A percentile compares a stretch with the other conserved stretches of the same genome.
phyloP scores from a whole-genome alignment of 2,797 vertebrate species.

The Sebastes elongatus region DNA sequence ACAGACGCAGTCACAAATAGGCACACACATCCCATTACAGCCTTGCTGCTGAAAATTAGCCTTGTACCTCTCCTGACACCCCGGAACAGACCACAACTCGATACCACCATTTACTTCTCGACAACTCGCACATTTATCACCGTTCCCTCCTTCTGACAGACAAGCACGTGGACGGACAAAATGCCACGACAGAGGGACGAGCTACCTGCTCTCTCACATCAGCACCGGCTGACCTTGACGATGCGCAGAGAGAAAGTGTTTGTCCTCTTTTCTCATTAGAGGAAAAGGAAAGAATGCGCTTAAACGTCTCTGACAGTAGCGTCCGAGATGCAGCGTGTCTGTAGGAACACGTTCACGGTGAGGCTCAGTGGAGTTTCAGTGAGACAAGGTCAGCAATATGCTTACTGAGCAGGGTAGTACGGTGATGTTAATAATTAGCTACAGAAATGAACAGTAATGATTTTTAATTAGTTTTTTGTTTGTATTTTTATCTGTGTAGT shows the following conservation, averaged over 20 bases:
- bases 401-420: not conserved
- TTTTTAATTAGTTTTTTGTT: not conserved
- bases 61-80: conserved; percentile 65
- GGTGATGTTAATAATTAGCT: not conserved
- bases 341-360: not conserved
- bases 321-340: not conserved
- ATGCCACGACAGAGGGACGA: conserved; percentile 35
- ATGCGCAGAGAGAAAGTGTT: conserved; percentile 2
- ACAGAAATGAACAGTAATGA: not conserved
- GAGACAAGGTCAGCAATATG: not conserved
- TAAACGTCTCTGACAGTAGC: not conserved
- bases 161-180: conserved; percentile 45
- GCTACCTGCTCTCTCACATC: conserved; percentile 47
- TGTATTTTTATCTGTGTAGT: not conserved
- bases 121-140: conserved; percentile 77
- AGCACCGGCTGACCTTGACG: conserved; percentile 58
- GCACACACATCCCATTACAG: conserved; percentile 74
- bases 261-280: conserved; percentile 30
- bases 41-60: conserved; percentile 72
- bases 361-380: not conserved
- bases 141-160: conserved; percentile 45
- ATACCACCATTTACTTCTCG: conserved; percentile 75
- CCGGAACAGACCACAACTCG: conserved; percentile 68
- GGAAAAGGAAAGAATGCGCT: not conserved
- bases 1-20: conserved; percentile 50